Evolutionary conservation across 2,888 invertebrate genomes (phyloP).

Genomic region (Pristionchus mayeri): DNA sequence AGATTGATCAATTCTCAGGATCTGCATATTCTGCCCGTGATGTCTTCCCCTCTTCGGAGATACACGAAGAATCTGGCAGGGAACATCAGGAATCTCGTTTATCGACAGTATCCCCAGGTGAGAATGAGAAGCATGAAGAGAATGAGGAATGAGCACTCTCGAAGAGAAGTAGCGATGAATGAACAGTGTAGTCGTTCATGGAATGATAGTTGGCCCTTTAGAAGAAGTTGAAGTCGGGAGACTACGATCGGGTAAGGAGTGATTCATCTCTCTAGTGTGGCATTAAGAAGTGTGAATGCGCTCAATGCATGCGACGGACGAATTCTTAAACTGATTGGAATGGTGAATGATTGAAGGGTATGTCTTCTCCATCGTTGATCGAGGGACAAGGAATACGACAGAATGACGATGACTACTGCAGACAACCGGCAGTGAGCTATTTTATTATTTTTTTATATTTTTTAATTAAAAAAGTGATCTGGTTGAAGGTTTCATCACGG

Average conservation of each 20-base stretch:
- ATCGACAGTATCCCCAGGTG: conserved; percentile 82
- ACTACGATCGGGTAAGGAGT: conserved; percentile 11
- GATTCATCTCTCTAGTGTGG: too few relatives aligned
- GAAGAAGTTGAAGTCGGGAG: conserved; percentile 19
- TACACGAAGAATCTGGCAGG: conserved; percentile 79
- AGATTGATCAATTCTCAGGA: too few relatives aligned
- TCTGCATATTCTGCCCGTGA: conserved; percentile 65
- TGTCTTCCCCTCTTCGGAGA: conserved; percentile 73
- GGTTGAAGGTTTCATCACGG: conserved; percentile 17
- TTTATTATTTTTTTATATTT: not conserved
- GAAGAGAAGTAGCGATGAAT: too few relatives aligned
- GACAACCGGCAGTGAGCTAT: conserved; percentile 78
- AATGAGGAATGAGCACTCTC: too few relatives aligned
- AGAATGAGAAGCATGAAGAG: not conserved
- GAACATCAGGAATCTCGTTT: conserved; percentile 89
- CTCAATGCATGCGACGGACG: too few relatives aligned
- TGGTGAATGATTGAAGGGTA: conserved; percentile 78
- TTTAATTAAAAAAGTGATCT: too few relatives aligned
- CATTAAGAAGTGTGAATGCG: too few relatives aligned
- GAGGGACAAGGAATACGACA: conserved; percentile 80
- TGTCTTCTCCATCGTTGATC: conserved; percentile 85
- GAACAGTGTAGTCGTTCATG: too few relatives aligned
- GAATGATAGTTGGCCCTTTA: not conserved
- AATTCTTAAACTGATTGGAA: not conserved
- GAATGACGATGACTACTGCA: conserved; percentile 83